phyloP scores from a whole-genome alignment of 1,140 invertebrate species.

The Lineus longissimus region DNA sequence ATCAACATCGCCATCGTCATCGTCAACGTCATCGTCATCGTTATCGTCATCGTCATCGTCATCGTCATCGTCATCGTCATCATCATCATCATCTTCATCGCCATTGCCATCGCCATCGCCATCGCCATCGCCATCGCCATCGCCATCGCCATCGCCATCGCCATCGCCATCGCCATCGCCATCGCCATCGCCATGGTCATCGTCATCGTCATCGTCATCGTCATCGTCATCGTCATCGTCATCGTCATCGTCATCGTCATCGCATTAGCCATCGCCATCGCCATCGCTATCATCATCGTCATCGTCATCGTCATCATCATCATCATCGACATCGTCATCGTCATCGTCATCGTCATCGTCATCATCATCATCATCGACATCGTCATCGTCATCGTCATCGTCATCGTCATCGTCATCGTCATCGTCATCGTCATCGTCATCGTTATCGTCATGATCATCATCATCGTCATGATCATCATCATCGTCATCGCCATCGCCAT shows the following conservation, averaged over 20 bases:
- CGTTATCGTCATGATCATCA: no score
- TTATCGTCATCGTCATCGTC: slow-evolving; percentile 1
- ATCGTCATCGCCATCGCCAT: slow-evolving; percentile 14
- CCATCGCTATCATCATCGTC: slow-evolving; percentile 6
- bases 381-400: slow-evolving; percentile 12
- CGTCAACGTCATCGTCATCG: not conserved
- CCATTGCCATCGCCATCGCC: slow-evolving; percentile 1
- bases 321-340: slow-evolving; percentile 1
- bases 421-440: slow-evolving; percentile 15
- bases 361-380: slow-evolving; percentile 14
- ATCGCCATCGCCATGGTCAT: slow-evolving; percentile 7
- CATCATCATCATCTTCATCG: not conserved
- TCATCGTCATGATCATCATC: no score
- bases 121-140: not conserved
- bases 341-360: slow-evolving; percentile 8
- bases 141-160: slow-evolving; percentile 5
- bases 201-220: slow-evolving; percentile 7
- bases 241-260: no score
- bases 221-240: slow-evolving; percentile 9
- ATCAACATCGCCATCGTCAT: slow-evolving; percentile 13
- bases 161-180: slow-evolving; percentile 3
- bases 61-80: slow-evolving; percentile 1
- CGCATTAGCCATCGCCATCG: slow-evolving; percentile 6
- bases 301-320: slow-evolving; percentile 10
- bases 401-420: slow-evolving; percentile 13